Percentiles rank a stretch among this genome's conserved stretches.
Conservation (phyloP, 1,140 invertebrate genomes). For the Bombus cullumanus region DNA sequence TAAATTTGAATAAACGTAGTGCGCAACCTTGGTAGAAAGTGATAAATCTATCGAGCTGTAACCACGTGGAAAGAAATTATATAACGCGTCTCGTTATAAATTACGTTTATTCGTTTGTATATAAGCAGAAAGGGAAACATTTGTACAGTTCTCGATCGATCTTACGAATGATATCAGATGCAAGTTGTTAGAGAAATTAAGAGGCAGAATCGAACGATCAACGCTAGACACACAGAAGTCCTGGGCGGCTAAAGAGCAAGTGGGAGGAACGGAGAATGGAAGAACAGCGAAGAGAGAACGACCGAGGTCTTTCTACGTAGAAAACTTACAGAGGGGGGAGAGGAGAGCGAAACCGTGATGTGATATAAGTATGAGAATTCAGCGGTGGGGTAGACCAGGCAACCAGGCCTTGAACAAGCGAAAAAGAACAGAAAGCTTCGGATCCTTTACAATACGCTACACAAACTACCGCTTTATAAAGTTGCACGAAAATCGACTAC, state of each 20-base stretch:
- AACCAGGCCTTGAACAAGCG: slow-evolving; percentile 61
- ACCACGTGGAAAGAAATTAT: neutral
- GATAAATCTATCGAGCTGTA: neutral
- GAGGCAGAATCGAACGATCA: slow-evolving; percentile 1
- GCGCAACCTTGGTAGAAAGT: neutral
- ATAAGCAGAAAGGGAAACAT: no score
- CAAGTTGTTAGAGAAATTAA: neutral
- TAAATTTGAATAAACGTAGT: neutral
- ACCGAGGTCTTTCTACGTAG: slow-evolving; percentile 5
- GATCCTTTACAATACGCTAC: slow-evolving; percentile 31
- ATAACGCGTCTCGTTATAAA: neutral
- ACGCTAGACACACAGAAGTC: slow-evolving; percentile 20
- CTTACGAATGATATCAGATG: neutral
- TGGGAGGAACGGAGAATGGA: slow-evolving; percentile 25
- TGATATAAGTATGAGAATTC: slow-evolving; percentile 66
- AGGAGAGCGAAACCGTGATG: slow-evolving; percentile 58
- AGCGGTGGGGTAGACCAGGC: slow-evolving; percentile 36
- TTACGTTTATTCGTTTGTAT: neutral
- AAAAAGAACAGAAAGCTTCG: slow-evolving; percentile 57
- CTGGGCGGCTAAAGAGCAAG: neutral
- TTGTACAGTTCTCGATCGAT: neutral
- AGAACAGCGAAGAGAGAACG: slow-evolving; percentile 44
- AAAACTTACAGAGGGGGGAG: slow-evolving; percentile 15
- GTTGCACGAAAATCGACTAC: slow-evolving; percentile 17
- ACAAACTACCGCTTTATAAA: slow-evolving; percentile 9